phyloP scores from a whole-genome alignment of 2,797 vertebrate species.

The Enoplosus armatus region DNA sequence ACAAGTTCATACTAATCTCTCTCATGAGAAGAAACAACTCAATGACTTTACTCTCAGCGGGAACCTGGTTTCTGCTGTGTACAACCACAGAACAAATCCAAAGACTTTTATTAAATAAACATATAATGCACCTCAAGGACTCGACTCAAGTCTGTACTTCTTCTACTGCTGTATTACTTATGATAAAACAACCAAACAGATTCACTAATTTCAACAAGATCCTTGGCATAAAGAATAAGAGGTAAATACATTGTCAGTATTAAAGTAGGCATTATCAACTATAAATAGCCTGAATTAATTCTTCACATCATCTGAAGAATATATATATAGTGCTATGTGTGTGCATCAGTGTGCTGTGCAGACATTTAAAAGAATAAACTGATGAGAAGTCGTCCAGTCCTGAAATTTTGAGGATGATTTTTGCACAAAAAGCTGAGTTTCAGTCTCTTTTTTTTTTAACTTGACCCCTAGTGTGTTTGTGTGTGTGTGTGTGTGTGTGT shows the following conservation, averaged over 20 bases:
- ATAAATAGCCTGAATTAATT: background rate
- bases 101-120: slow-evolving; percentile 12
- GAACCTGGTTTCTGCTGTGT: slow-evolving; percentile 22
- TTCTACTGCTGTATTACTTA: background rate
- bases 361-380: background rate
- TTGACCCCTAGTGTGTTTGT: slow-evolving; percentile 22
- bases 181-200: background rate
- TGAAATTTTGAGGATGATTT: background rate
- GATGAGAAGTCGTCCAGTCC: background rate
- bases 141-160: background rate
- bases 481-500: too few species aligned
- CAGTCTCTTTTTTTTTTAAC: background rate
- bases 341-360: background rate
- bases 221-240: background rate
- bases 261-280: background rate
- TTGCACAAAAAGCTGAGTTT: background rate
- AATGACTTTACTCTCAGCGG: slow-evolving; percentile 19
- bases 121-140: background rate
- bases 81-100: slow-evolving; percentile 2
- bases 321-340: too few species aligned
- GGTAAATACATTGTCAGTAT: background rate
- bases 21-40: slow-evolving; percentile 43
- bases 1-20: slow-evolving; percentile 53
- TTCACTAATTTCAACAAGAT: background rate
- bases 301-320: background rate